phyloP scores from a whole-genome alignment of 2,113 vertebrate genomes.

The Propithecus coquereli region DNA sequence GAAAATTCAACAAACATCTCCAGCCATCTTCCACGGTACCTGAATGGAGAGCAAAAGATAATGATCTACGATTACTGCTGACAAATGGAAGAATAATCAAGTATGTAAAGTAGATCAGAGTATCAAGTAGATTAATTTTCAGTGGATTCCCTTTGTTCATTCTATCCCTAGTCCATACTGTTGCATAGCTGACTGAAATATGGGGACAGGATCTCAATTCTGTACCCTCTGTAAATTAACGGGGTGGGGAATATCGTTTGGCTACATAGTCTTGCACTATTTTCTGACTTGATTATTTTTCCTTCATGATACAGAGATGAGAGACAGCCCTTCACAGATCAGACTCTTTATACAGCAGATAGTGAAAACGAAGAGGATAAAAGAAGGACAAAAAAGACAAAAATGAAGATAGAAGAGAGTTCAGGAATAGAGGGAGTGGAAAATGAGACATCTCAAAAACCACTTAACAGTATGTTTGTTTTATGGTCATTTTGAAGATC shows the following conservation, averaged over 20 bases:
- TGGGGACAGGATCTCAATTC: not conserved
- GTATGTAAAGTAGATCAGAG: conserved; percentile 75
- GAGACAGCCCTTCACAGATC: conserved; percentile 81
- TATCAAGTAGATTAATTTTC: not conserved
- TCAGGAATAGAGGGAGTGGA: conserved; percentile 78
- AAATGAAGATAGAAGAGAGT: conserved; percentile 82
- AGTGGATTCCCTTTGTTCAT: not conserved
- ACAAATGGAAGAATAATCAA: conserved; percentile 97
- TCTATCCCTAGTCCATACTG: not conserved
- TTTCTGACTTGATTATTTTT: not conserved
- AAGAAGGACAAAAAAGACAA: conserved; percentile 75
- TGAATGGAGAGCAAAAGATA: conserved; percentile 89
- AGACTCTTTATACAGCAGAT: conserved; percentile 82
- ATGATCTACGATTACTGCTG: conserved; percentile 92
- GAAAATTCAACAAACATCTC: conserved; percentile 94
- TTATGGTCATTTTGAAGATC: not conserved
- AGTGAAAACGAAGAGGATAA: conserved; percentile 86
- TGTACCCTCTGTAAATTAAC: not conserved
- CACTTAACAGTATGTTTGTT: conserved; percentile 84
- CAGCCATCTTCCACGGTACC: conserved; percentile 91
- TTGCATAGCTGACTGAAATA: not conserved
- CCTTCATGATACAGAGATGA: conserved; percentile 81
- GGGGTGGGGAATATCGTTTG: not conserved
- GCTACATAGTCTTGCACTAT: not conserved
- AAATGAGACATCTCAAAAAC: conserved; percentile 78